Evolutionary conservation across 2,113 vertebrate genomes (phyloP).

Genomic region (Bombycilla garrulus): DNA sequence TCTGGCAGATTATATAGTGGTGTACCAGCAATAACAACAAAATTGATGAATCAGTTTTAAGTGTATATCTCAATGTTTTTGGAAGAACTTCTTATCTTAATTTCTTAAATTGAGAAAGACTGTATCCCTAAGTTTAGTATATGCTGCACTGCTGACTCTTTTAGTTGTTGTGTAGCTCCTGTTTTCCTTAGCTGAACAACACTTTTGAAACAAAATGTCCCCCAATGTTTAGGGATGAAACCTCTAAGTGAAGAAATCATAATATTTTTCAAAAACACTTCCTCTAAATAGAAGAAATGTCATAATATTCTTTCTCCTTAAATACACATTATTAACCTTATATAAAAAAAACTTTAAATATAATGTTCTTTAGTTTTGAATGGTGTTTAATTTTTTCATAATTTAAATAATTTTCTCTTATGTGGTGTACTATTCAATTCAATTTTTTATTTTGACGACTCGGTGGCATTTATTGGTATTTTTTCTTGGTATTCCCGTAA

Average conservation of each 20-base stretch:
- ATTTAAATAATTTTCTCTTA: neutral
- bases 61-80: neutral
- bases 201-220: neutral
- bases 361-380: neutral
- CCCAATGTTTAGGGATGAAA: neutral
- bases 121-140: neutral
- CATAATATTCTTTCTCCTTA: neutral
- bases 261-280: neutral
- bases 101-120: neutral
- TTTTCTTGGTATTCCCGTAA: neutral
- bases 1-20: neutral
- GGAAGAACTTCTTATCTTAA: neutral
- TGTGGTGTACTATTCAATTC: neutral
- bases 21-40: neutral
- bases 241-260: neutral
- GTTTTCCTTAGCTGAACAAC: neutral
- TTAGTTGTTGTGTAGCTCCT: neutral
- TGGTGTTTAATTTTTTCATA: neutral
- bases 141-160: neutral
- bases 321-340: neutral
- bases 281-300: neutral
- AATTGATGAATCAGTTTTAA: neutral
- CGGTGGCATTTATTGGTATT: neutral
- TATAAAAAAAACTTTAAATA: neutral
- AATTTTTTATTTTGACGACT: neutral